phyloP scores from a whole-genome alignment of 2,888 invertebrate genomes.

The Phlogophora meticulosa region DNA sequence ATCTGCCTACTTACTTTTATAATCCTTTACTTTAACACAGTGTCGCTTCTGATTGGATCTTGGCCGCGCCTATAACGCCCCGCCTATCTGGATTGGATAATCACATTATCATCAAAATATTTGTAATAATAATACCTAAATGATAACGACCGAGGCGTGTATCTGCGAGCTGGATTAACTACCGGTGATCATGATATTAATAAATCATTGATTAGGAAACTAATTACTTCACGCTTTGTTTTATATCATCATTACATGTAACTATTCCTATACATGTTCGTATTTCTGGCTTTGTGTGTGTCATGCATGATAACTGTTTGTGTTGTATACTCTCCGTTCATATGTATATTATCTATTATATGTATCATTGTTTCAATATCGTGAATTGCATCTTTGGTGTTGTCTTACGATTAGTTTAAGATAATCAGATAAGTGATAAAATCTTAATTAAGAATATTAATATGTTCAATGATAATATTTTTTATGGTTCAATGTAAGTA shows the following conservation, averaged over 20 bases:
- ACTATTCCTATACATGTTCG: slow-evolving; percentile 26
- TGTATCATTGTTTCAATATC: slow-evolving; percentile 23
- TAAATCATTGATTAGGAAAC: slow-evolving; percentile 12
- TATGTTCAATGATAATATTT: neutral
- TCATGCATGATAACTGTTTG: slow-evolving; percentile 60
- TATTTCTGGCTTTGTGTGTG: slow-evolving; percentile 62
- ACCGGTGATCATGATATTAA: neutral
- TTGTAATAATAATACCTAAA: neutral
- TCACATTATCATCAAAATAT: neutral
- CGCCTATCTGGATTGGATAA: neutral
- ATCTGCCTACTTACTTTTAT: slow-evolving; percentile 3
- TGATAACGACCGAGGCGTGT: neutral
- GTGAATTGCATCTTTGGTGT: slow-evolving; percentile 41
- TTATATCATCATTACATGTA: slow-evolving; percentile 35
- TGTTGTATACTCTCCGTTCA: slow-evolving; percentile 51
- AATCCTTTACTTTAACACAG: neutral
- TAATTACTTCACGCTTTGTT: slow-evolving; percentile 28
- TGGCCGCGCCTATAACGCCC: neutral
- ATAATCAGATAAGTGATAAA: slow-evolving; percentile 2
- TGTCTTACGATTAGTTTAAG: slow-evolving; percentile 24
- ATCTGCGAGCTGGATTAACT: neutral
- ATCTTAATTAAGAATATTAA: neutral
- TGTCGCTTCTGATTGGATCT: slow-evolving; percentile 9
- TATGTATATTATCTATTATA: slow-evolving; percentile 25
- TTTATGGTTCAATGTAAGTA: slow-evolving; percentile 6